Conservation (phyloP, 2,888 invertebrate species). For the Pollenia labialis region DNA sequence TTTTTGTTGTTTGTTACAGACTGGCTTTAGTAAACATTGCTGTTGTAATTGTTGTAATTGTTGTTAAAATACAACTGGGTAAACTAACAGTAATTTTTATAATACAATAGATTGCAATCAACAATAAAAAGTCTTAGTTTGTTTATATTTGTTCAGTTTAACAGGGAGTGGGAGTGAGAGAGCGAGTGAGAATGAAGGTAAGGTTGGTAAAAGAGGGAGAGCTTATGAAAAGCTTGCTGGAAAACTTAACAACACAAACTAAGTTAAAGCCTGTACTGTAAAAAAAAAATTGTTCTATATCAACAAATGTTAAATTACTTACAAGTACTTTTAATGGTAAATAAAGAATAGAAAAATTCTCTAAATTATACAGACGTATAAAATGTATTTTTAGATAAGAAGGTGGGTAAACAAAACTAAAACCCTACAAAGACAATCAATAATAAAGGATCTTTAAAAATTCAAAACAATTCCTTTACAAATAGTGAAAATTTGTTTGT, state of each 20-base stretch:
- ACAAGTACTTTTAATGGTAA: conserved; percentile 16
- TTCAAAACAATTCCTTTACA: too few species aligned
- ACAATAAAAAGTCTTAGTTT: conserved; percentile 53
- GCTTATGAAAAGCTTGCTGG: neutral
- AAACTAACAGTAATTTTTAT: conserved; percentile 61
- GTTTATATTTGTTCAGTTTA: conserved; percentile 3
- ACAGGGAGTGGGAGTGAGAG: neutral
- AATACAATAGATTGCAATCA: conserved; percentile 60
- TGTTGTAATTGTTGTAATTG: conserved; percentile 17
- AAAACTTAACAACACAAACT: neutral
- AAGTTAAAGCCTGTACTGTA: conserved; percentile 14
- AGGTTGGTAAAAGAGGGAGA: neutral
- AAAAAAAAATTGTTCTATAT: neutral
- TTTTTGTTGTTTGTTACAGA: conserved; percentile 21
- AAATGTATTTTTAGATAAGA: neutral
- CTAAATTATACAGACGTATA: neutral
- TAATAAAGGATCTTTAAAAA: too few species aligned
- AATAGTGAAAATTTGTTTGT: too few species aligned
- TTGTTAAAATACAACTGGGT: conserved; percentile 57
- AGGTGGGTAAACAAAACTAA: neutral
- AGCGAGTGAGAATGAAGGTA: neutral
- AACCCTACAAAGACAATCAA: neutral
- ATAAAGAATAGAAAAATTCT: conserved; percentile 30
- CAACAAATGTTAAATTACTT: conserved; percentile 31
- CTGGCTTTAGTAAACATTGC: neutral